These are phyloP conservation scores for Phoenicopterus ruber DNA, from an alignment of 2,113 vertebrate genomes.

Conservation along the genomic window DNA sequence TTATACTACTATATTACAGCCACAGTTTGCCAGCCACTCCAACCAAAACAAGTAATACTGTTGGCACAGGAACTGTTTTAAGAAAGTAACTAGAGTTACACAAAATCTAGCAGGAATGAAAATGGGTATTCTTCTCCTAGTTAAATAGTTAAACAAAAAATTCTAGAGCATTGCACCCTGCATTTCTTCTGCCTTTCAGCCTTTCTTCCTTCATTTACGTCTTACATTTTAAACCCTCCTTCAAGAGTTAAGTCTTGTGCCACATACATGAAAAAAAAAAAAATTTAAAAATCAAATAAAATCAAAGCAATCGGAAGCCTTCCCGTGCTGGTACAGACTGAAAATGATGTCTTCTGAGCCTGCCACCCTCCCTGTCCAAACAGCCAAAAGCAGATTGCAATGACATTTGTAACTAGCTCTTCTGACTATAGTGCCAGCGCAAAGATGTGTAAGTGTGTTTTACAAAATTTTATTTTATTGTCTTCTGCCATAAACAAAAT, in stretches of 20 bases:
- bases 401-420: neutral
- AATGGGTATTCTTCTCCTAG: neutral
- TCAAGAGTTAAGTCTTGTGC: neutral
- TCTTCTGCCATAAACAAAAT: neutral
- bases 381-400: neutral
- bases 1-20: neutral
- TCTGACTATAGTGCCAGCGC: neutral
- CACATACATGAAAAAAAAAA: neutral
- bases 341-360: neutral
- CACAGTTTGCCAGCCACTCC: neutral
- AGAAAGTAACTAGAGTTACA: neutral
- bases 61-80: neutral
- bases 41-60: neutral
- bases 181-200: neutral
- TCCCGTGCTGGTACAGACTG: neutral
- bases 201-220: neutral
- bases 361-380: neutral
- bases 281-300: neutral
- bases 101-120: neutral
- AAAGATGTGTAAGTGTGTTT: neutral
- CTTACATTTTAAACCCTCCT: neutral
- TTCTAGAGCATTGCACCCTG: neutral
- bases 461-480: neutral
- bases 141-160: neutral
- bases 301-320: neutral